Percentiles rank a stretch among this genome's conserved stretches.
These are phyloP conservation scores for Megathymus violae DNA, from an alignment of 1,140 invertebrate species.

Conservation along the genomic window DNA sequence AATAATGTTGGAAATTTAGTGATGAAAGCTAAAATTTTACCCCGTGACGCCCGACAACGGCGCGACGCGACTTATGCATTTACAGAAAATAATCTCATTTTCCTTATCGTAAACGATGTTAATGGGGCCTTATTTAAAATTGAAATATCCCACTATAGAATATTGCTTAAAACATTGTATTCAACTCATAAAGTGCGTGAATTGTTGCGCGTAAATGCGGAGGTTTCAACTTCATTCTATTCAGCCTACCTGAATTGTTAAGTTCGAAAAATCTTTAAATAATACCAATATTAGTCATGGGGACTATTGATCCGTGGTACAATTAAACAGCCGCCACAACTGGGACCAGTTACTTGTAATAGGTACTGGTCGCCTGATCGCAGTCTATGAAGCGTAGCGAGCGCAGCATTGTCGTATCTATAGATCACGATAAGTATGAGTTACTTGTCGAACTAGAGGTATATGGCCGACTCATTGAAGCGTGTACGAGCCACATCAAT, in stretches of 20 bases:
- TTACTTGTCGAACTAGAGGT: slow-evolving; percentile 54
- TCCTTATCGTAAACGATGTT: slow-evolving; percentile 4
- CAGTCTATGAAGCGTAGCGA: slow-evolving; percentile 51
- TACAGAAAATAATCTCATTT: slow-evolving; percentile 11
- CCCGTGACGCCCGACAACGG: slow-evolving; percentile 28
- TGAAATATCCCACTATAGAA: not conserved
- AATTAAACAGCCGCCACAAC: slow-evolving; percentile 3
- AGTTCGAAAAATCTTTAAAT: not conserved
- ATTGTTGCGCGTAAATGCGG: not conserved
- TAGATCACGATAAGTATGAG: slow-evolving; percentile 51
- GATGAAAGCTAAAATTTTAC: slow-evolving; percentile 44
- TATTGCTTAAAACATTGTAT: not conserved
- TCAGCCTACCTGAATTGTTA: not conserved
- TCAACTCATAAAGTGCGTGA: not conserved
- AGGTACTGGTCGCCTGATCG: slow-evolving; percentile 36
- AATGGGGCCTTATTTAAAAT: not conserved
- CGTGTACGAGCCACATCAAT: slow-evolving; percentile 63
- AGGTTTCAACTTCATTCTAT: not conserved
- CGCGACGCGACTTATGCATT: slow-evolving; percentile 1
- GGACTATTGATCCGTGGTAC: slow-evolving; percentile 5
- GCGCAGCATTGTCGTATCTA: slow-evolving; percentile 54
- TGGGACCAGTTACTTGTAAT: slow-evolving; percentile 18
- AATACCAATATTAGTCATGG: not conserved
- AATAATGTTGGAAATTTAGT: slow-evolving; percentile 51
- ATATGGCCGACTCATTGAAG: slow-evolving; percentile 61